Base-by-base conservation (phyloP, 2,113 vertebrate genomes). In the Nesogale talazaci region DNA sequence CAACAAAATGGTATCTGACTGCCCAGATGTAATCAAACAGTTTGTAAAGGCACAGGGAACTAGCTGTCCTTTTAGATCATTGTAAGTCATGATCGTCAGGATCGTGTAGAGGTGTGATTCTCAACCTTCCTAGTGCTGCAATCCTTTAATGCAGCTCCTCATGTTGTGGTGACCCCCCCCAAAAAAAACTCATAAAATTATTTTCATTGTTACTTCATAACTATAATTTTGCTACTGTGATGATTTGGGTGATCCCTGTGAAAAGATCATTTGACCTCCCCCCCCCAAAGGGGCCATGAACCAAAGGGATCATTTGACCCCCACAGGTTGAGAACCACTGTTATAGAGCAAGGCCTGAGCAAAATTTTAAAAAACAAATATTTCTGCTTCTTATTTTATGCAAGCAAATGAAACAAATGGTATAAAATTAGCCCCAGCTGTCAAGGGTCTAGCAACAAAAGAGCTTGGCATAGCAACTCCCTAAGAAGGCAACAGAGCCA, bases 291-390 rank as follows among this genome's bases (percentile, higher is more conserved):
- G 46, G 5, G 46, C 46, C 46, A 11, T 12, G 10, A 52, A n/a
- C n/a, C n/a, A n/a, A n/a, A n/a, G n/a, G n/a, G n/a, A n/a, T n/a
- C n/a, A n/a, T n/a, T n/a, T n/a, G n/a, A n/a, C n/a, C n/a, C 46
- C 46, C 9, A 52, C 46, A 46, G 42, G 42, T 46, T 46, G 42
- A 46, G 42, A 46, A 46, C 42, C 42, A 10, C 42, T 46, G 42
- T 6, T 46, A 10, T 10, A 90, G 96, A 96, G 96, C 82, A 92
- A 77, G 88, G 93, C 72, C 91, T 59, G 79, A 95, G 83, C 96
- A 96, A 96, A 97, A 97, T 96, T 5, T 52, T 14, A 96, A 92
- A 96, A 79, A 89, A 94, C 89, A 89, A 94, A 97, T 96, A 31
- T 88, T 59, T 94, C 92, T 89, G 9, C 56, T 57, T 3, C 90